Conservation (phyloP, 92 coral and sea anemone species). For the Desmophyllum pertusum region DNA sequence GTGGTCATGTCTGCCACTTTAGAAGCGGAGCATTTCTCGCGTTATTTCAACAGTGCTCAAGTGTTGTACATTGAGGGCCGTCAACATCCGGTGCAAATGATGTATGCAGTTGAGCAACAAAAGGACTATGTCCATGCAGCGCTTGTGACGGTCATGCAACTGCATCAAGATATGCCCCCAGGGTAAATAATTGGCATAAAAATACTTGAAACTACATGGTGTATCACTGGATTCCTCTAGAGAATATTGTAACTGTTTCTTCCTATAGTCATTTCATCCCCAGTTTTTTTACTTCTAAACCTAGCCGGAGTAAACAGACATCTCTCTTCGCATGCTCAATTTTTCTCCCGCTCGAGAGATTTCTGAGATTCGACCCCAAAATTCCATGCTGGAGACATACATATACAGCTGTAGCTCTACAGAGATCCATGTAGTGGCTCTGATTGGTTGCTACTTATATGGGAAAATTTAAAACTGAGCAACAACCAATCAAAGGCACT, state of each 20-base stretch:
- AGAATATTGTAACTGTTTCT: too few relatives aligned
- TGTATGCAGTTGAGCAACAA: constrained; percentile 88
- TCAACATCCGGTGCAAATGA: constrained; percentile 87
- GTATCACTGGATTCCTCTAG: not conserved
- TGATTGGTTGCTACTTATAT: too few relatives aligned
- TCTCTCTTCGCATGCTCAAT: too few relatives aligned
- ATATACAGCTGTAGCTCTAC: too few relatives aligned
- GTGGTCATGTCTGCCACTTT: constrained; percentile 98
- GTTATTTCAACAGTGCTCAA: constrained; percentile 82
- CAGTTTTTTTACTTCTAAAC: too few relatives aligned
- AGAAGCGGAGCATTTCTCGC: constrained; percentile 95
- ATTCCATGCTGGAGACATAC: too few relatives aligned
- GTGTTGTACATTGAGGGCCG: constrained; percentile 97
- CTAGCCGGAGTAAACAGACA: not conserved
- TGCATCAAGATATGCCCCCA: constrained; percentile 86
- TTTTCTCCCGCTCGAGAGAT: too few relatives aligned
- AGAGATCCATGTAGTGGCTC: too few relatives aligned
- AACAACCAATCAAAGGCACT: too few relatives aligned
- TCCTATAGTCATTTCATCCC: too few relatives aligned
- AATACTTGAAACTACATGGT: not conserved
- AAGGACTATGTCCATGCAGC: constrained; percentile 95
- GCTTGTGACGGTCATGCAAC: constrained; percentile 85
- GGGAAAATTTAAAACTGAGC: too few relatives aligned
- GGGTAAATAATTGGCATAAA: constrained; percentile 55
- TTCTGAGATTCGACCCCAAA: too few relatives aligned